phyloP scores from a whole-genome alignment of 2,113 vertebrate species.

The Rhinopithecus roxellana region DNA sequence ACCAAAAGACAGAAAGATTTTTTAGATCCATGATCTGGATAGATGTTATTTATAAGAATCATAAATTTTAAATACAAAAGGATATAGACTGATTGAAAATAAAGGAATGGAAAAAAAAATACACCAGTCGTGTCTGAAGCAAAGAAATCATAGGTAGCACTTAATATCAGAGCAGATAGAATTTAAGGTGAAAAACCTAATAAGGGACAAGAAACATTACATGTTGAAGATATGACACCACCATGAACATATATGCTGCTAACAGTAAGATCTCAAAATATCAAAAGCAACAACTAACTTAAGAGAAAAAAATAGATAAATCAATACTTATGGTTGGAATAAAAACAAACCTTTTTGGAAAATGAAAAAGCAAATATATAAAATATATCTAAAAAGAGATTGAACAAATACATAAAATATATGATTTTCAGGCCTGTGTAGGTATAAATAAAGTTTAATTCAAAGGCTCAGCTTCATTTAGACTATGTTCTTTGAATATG shows the following conservation, averaged over 20 bases:
- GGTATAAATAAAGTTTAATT: background rate
- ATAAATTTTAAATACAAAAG: background rate
- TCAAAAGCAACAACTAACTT: background rate
- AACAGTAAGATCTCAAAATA: background rate
- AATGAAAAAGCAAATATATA: background rate
- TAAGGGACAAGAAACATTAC: background rate
- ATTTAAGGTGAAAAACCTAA: constrained; percentile 16
- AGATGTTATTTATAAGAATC: background rate
- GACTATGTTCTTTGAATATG: background rate
- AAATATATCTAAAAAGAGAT: background rate
- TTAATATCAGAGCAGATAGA: background rate
- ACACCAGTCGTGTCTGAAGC: background rate
- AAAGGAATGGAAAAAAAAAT: constrained; percentile 8
- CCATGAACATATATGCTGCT: background rate
- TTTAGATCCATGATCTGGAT: background rate
- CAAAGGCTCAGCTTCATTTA: background rate
- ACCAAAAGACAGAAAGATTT: background rate
- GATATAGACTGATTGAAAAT: background rate
- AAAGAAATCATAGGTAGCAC: background rate
- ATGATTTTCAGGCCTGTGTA: background rate
- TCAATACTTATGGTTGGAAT: background rate
- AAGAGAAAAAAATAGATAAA: background rate
- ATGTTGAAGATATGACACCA: background rate
- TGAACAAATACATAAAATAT: background rate
- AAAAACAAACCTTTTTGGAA: background rate